Evolutionary conservation across 1,140 invertebrate genomes (phyloP).

Genomic region (Lepidotrigona ventralis): DNA sequence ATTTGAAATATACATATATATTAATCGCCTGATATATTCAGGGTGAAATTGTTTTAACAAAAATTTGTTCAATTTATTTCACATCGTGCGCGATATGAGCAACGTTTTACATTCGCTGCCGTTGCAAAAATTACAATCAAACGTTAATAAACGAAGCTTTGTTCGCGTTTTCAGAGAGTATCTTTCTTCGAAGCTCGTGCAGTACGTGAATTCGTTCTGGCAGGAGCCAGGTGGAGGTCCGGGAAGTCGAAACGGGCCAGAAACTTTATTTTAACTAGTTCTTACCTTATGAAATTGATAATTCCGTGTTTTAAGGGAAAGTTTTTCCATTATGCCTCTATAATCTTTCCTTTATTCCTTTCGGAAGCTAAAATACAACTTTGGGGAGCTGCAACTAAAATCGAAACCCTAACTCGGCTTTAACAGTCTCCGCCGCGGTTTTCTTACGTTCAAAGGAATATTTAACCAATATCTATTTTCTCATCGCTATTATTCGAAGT

Average conservation of each 20-base stretch:
- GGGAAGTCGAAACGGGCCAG: neutral
- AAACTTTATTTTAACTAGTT: conserved; percentile 13
- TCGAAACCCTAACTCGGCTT: conserved; percentile 23
- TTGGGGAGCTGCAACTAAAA: conserved; percentile 16
- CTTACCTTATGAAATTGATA: conserved; percentile 20
- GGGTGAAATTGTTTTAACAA: neutral
- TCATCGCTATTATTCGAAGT: neutral
- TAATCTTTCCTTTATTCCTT: conserved; percentile 14
- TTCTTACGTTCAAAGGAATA: conserved; percentile 2
- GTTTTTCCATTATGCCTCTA: conserved; percentile 28
- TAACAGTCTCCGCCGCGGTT: neutral
- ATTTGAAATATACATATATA: neutral
- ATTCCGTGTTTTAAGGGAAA: conserved; percentile 22
- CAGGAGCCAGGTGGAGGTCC: neutral
- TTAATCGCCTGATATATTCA: neutral
- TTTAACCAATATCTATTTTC: neutral
- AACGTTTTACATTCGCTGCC: too few relatives aligned
- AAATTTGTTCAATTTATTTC: neutral
- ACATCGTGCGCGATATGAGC: neutral
- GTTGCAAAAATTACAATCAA: conserved; percentile 5
- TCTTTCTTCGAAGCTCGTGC: neutral
- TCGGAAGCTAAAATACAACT: conserved; percentile 25
- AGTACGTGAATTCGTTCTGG: neutral
- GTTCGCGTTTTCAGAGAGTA: too few relatives aligned
- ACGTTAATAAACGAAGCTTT: neutral